Percentiles rank a stretch among this genome's conserved stretches.
phyloP scores from a whole-genome alignment of 2,113 vertebrate species.

The Thryonomys swinderianus region DNA sequence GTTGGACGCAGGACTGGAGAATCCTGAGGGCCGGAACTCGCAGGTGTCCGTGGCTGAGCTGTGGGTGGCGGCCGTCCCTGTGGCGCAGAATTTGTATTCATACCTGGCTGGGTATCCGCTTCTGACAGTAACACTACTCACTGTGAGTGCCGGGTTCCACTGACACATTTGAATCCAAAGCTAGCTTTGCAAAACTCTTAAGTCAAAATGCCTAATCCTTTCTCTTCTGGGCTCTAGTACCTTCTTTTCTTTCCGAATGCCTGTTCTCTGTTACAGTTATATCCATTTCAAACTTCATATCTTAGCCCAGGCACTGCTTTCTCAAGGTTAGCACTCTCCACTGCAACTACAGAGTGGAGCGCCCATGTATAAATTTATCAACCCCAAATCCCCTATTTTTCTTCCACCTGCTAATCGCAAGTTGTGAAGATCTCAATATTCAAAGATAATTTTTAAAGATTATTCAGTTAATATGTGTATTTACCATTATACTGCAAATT shows the following conservation, averaged over 20 bases:
- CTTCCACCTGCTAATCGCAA: not conserved
- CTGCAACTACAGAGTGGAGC: not conserved
- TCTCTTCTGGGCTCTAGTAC: not conserved
- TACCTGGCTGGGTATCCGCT: not conserved
- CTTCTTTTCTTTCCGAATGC: not conserved
- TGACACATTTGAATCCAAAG: not conserved
- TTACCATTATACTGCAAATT: not conserved
- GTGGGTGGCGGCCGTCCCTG: not conserved
- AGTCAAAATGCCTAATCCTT: not conserved
- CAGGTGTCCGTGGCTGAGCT: not conserved
- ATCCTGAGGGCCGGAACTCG: accelerated
- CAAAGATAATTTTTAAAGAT: not conserved
- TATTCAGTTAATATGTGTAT: not conserved
- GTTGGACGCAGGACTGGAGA: not conserved
- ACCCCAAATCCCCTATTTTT: not conserved
- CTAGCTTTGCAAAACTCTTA: not conserved
- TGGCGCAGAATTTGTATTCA: too few relatives aligned
- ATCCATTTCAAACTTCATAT: not conserved
- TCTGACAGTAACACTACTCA: not conserved
- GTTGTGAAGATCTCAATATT: not conserved
- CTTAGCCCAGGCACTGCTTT: not conserved
- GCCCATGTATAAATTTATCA: not conserved
- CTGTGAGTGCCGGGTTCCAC: not conserved
- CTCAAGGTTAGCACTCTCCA: not conserved
- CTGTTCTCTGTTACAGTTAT: accelerated